Evolutionary conservation across 1,140 invertebrate genomes (phyloP), one percentile per base, ranked within the genome.

Genomic region (Ooceraea biroi): DNA sequence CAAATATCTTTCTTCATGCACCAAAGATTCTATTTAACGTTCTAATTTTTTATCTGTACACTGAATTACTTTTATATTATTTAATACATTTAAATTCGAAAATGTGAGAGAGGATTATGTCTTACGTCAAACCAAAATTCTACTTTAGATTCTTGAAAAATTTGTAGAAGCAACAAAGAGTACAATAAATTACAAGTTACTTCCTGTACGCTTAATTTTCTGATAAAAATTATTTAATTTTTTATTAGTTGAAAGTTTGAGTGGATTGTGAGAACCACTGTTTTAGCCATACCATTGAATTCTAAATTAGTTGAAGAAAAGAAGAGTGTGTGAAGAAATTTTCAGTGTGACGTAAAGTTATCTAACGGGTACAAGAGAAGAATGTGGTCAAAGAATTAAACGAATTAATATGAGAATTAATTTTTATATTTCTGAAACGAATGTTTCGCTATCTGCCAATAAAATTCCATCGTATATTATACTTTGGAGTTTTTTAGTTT

Each of bases 251-350:
- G 11, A 44, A 5, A 2, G 17, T 52, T 12, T 44, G 25, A 19
- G 3, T 46, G 12, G 17, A 74, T 61, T 77, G 36, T 77, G 50
- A 78, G 76, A 68, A 55, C 76, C 63, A 48, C 76, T 78, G 48
- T 11, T 68, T 7, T 5, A 30, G 46, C 27, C n/a, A 55, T 46
- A 41, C n/a, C 44, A 76, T 78, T 69, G 52, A 55, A 55, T 78
- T 55, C 30, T 46, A 78, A 78, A 68, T 55, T 78, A 48, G 3
- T 55, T 19, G 5, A 8, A 22, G 74, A 11, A 3, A 57, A 25
- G n/a, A 17, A 44, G 63, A 30, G 48, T 55, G 48, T 55, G n/a
- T 14, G 27, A 76, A 27, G 61, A 78, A 78, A 78, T 78, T 78
- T 78, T 50, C 68, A 68, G 74, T 61, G 61, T 68, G 63, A 78